Conservation (phyloP, 2,888 invertebrate genomes). For the Metellina segmentata region DNA sequence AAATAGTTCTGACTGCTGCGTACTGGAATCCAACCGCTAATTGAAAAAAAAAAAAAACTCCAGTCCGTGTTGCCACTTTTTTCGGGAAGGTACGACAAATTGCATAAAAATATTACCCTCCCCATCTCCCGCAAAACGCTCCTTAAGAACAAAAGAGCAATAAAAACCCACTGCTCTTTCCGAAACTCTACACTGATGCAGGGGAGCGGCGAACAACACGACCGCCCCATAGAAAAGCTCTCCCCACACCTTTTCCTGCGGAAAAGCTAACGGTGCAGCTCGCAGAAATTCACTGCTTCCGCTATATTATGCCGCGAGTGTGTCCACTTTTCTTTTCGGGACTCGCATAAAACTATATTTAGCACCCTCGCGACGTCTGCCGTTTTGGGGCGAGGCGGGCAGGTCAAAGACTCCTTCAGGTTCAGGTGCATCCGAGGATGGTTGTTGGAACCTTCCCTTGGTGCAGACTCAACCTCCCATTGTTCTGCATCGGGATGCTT, state of each 20-base stretch:
- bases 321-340: slow-evolving; percentile 46
- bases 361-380: slow-evolving; percentile 46
- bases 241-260: slow-evolving; percentile 43
- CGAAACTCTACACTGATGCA: not conserved
- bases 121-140: too few relatives aligned
- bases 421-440: not conserved
- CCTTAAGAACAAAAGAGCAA: slow-evolving; percentile 32
- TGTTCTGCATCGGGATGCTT: too few relatives aligned
- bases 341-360: slow-evolving; percentile 65
- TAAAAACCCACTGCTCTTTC: slow-evolving; percentile 30
- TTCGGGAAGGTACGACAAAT: too few relatives aligned
- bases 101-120: too few relatives aligned
- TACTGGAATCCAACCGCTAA: too few relatives aligned
- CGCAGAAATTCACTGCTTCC: slow-evolving; percentile 61
- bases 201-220: slow-evolving; percentile 20
- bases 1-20: too few relatives aligned
- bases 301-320: slow-evolving; percentile 48
- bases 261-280: slow-evolving; percentile 29
- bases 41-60: too few relatives aligned
- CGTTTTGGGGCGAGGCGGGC: slow-evolving; percentile 17
- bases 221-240: not conserved
- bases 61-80: too few relatives aligned
- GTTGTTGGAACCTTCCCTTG: too few relatives aligned
- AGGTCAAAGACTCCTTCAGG: slow-evolving; percentile 65
- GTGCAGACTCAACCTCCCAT: too few relatives aligned